Conservation (phyloP, 2,113 vertebrate species). For the Vidua chalybeata region DNA sequence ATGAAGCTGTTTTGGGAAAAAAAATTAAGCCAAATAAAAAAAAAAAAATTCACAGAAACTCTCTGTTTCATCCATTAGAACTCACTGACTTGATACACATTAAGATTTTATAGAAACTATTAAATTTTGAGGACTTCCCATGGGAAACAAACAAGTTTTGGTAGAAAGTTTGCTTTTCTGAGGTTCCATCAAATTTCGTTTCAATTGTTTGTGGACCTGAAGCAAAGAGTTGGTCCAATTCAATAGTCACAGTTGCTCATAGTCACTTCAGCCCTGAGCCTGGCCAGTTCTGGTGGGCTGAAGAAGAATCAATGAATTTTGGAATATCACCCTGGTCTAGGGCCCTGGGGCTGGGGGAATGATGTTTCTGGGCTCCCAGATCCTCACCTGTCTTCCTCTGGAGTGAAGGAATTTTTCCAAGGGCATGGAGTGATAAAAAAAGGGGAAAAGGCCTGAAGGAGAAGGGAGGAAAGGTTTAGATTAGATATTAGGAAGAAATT, state of each 20-base stretch:
- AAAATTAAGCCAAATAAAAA: neutral
- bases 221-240: neutral
- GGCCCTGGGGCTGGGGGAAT: neutral
- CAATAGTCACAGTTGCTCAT: fast-evolving
- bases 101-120: neutral
- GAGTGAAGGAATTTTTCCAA: neutral
- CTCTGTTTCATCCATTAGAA: neutral
- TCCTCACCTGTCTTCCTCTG: neutral
- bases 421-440: neutral
- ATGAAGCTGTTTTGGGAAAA: neutral
- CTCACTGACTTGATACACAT: neutral
- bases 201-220: neutral
- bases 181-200: neutral
- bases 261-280: neutral
- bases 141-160: neutral
- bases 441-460: neutral
- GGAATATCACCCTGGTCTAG: neutral
- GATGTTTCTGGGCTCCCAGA: neutral
- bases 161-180: neutral
- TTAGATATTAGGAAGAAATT: neutral
- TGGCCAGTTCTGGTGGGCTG: neutral
- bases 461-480: neutral
- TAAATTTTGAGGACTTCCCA: neutral
- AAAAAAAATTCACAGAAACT: neutral
- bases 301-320: neutral